A percentile compares a stretch with the other conserved stretches of the same genome.
Evolutionary conservation across 2,888 invertebrate genomes (phyloP).

Genomic region (Ochlodes sylvanus): DNA sequence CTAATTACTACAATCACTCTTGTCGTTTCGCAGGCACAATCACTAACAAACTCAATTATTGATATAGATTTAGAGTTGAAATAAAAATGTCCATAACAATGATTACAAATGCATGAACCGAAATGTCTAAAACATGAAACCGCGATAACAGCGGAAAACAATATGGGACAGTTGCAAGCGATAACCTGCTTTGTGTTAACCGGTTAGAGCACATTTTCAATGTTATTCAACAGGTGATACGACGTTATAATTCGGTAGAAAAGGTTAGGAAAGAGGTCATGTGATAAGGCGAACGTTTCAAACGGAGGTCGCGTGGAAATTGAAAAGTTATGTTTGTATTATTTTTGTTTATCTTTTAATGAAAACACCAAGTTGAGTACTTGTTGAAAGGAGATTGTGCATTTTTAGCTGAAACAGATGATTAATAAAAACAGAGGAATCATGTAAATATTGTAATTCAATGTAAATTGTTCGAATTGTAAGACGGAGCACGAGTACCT

Average conservation of each 20-base stretch:
- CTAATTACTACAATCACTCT: too few relatives aligned
- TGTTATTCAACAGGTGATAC: conserved; percentile 43
- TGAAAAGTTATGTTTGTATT: conserved; percentile 53
- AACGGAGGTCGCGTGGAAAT: conserved; percentile 73
- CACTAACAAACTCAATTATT: too few relatives aligned
- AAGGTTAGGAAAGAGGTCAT: conserved; percentile 76
- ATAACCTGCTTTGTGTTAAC: conserved; percentile 48
- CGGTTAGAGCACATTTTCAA: conserved; percentile 50
- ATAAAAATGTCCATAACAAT: conserved; percentile 40
- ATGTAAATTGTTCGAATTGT: too few relatives aligned
- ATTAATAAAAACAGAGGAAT: too few relatives aligned
- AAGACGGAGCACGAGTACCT: too few relatives aligned
- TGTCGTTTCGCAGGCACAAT: too few relatives aligned
- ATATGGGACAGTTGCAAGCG: conserved; percentile 42
- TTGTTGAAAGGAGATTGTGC: too few relatives aligned
- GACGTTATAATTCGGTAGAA: conserved; percentile 50
- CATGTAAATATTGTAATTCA: too few relatives aligned
- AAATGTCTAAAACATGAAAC: conserved; percentile 70
- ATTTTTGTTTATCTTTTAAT: not conserved
- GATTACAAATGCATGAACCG: conserved; percentile 61
- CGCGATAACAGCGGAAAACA: conserved; percentile 69
- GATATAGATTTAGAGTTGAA: not conserved
- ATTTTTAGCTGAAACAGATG: too few relatives aligned
- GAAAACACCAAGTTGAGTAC: not conserved
- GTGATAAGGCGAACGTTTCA: conserved; percentile 67